Evolutionary conservation across 2,888 invertebrate species (phyloP), one percentile per base, ranked within the genome.

Genomic region (Gibbula magus): DNA sequence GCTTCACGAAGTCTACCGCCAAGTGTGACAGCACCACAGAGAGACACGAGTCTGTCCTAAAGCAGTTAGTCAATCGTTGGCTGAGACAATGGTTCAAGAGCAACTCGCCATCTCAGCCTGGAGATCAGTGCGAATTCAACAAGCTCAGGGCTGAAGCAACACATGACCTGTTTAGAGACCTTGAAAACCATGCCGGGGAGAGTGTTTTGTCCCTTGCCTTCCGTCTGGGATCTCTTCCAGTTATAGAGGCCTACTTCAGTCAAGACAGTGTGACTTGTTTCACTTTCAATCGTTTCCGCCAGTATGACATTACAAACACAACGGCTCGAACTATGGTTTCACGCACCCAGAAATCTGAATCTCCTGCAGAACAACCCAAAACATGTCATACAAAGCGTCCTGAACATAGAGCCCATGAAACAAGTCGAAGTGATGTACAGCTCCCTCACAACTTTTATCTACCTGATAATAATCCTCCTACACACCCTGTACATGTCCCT

Each of bases 401-500:
- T 91, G 7, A 88, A 90, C 78, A 82, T 91, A 22, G 83, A 85
- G 22, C 89, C 91, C 0, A 82, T 91, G 7, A 82, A 81, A 35
- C 80, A 87, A 53, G 82, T 91, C 20, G 88, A 89, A 45, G 66
- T 79, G 25, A 86, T 89, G 74, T 90, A 90, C 79, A 89, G 86
- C 80, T 83, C 78, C 0, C 84, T 87, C 74, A 89, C 88, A 39
- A 86, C 88, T 51, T 87, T 87, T 84, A 87, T 87, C 2, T 91
- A 88, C 78, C 82, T 82, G 0, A 52, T 87, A 1, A 78, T 91
- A 10, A 87, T 90, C 85, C 3, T 88, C 3, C 67, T 89, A 16
- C 91, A 91, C 76, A 85, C 91, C 8, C 66, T 82, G 2, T 91
- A 91, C 81, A 91, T 91, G 91, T 81, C 82, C 53, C 74, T 88